A percentile compares a stretch with the other conserved stretches of the same genome.
Evolutionary conservation across 2,888 invertebrate species (phyloP).

Genomic region (Nowickia ferox): DNA sequence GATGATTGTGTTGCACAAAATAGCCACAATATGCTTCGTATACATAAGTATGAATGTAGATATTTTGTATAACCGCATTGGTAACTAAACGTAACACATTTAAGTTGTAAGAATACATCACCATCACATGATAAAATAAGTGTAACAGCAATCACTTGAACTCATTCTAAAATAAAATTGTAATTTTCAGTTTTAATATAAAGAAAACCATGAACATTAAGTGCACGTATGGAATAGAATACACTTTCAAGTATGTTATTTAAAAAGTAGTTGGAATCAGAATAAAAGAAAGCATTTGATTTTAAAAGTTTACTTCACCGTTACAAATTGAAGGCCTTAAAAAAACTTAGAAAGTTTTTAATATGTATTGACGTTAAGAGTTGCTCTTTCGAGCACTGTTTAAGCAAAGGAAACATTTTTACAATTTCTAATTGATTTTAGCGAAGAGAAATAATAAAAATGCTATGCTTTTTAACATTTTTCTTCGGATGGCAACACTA

Average conservation of each 20-base stretch:
- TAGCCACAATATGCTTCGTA: constrained; percentile 53
- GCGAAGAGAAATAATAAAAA: neutral
- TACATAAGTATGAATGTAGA: neutral
- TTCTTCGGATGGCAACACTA: too few species aligned
- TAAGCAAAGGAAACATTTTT: neutral
- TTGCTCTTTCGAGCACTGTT: neutral
- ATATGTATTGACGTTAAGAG: neutral
- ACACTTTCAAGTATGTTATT: constrained; percentile 23
- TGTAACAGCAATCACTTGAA: constrained; percentile 55
- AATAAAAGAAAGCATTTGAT: constrained; percentile 18
- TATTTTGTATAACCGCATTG: constrained; percentile 2
- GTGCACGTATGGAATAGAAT: constrained; percentile 23
- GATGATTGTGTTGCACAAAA: constrained; percentile 41
- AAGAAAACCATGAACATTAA: constrained; percentile 47
- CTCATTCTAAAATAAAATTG: constrained; percentile 60
- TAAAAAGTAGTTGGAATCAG: neutral
- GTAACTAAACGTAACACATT: constrained; percentile 55
- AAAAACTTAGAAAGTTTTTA: neutral
- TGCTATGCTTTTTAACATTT: too few species aligned
- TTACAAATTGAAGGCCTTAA: neutral
- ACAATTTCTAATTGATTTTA: neutral
- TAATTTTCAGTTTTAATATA: constrained; percentile 61
- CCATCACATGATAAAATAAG: constrained; percentile 1
- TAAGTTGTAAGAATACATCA: constrained; percentile 17
- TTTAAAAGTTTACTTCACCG: neutral